Evolutionary conservation across 2,888 invertebrate species (phyloP).

Genomic region (Tinea semifulvella): DNA sequence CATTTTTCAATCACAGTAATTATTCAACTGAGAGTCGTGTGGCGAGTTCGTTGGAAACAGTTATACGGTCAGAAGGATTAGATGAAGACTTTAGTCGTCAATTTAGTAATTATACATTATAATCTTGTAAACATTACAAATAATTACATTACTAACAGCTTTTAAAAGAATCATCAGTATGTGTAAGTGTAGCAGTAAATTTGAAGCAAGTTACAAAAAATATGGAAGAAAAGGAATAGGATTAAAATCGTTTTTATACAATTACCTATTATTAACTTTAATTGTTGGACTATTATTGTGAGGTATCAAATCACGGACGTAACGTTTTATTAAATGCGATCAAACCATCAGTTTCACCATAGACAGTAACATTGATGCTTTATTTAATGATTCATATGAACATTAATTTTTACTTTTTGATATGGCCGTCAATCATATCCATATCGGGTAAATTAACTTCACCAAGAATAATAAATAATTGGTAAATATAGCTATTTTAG

Average conservation of each 20-base stretch:
- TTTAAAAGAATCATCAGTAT: no score
- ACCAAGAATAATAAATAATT: neutral
- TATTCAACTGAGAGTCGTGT: constrained; percentile 23
- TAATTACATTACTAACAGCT: neutral
- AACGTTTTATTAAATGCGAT: constrained; percentile 34
- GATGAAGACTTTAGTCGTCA: constrained; percentile 34
- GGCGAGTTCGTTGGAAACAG: constrained; percentile 32
- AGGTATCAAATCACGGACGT: constrained; percentile 40
- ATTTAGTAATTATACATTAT: neutral
- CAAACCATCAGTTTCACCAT: constrained; percentile 32
- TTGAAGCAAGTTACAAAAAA: neutral
- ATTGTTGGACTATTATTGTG: constrained; percentile 41
- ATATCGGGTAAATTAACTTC: neutral
- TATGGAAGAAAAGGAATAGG: constrained; percentile 1
- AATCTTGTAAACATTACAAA: constrained; percentile 2
- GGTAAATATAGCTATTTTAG: neutral
- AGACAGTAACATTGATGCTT: constrained; percentile 36
- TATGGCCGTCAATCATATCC: constrained; percentile 17
- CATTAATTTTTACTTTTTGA: constrained; percentile 25
- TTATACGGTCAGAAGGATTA: constrained; percentile 31
- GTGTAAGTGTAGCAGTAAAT: no score
- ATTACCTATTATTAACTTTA: constrained; percentile 48
- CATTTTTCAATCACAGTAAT: constrained; percentile 30
- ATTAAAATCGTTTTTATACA: constrained; percentile 25
- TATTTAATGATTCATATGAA: constrained; percentile 33